Evolutionary conservation across 1,140 invertebrate genomes (phyloP).

Genomic region (Ostrea denselamellosa): DNA sequence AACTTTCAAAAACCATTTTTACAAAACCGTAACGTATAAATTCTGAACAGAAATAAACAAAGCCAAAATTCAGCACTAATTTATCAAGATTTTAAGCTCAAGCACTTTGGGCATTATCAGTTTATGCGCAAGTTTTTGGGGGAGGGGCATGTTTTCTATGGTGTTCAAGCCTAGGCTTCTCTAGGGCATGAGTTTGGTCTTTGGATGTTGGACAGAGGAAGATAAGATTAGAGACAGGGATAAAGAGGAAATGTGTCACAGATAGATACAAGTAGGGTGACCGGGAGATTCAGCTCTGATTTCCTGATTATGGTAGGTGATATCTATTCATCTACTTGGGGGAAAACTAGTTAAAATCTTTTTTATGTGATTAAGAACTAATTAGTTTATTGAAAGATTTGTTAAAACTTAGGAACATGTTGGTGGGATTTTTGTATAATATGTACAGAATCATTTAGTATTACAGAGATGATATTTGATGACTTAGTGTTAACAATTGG

Average conservation of each 20-base stretch:
- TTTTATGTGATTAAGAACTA: neutral
- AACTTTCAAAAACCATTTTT: neutral
- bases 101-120: neutral
- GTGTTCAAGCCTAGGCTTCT: neutral
- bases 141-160: neutral
- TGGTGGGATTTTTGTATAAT: too few relatives aligned
- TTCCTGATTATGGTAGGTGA: neutral
- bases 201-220: conserved; percentile 28
- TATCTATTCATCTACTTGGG: neutral
- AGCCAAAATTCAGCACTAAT: conserved; percentile 2
- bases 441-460: too few relatives aligned
- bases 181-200: neutral
- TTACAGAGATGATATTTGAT: too few relatives aligned
- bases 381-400: neutral
- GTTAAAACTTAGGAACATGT: neutral
- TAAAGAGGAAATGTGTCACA: conserved; percentile 16
- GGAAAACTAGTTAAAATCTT: neutral
- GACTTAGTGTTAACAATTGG: too few relatives aligned
- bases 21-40: neutral
- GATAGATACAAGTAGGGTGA: neutral
- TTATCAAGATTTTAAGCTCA: neutral
- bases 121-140: neutral
- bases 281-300: neutral
- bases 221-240: neutral
- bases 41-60: neutral